phyloP scores from a whole-genome alignment of 2,797 vertebrate species.

The Buceros bicornis region DNA sequence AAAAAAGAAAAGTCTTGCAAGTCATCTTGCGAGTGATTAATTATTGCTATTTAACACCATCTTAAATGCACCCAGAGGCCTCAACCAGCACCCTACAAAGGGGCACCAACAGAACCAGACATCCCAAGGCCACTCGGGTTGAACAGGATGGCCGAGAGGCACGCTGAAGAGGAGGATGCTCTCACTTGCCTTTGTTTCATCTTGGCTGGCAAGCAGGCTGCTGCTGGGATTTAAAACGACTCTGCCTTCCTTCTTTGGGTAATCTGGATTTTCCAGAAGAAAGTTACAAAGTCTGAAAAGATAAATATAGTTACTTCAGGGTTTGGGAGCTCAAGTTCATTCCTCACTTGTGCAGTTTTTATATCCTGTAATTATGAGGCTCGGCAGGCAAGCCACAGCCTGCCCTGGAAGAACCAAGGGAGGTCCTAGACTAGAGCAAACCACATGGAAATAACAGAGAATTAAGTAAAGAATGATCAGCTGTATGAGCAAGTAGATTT shows the following conservation, averaged over 20 bases:
- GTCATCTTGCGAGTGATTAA: background rate
- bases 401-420: background rate
- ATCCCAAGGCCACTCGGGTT: background rate
- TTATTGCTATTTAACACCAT: background rate
- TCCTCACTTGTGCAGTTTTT: background rate
- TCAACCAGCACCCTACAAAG: background rate
- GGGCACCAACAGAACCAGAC: background rate
- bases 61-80: background rate
- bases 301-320: slow-evolving; percentile 52
- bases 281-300: slow-evolving; percentile 93
- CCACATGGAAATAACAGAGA: background rate
- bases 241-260: slow-evolving; percentile 87
- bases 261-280: slow-evolving; percentile 94
- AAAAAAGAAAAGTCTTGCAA: background rate
- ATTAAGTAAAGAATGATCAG: background rate
- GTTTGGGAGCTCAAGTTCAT: background rate
- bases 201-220: slow-evolving; percentile 92
- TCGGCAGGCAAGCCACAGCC: background rate
- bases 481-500: background rate
- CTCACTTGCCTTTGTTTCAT: slow-evolving; percentile 88
- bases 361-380: background rate
- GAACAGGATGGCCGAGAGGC: background rate
- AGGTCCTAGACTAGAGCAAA: background rate
- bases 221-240: slow-evolving; percentile 87
- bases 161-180: background rate